Conservation (phyloP, 2,113 vertebrate genomes). For the Butorides virescens region DNA sequence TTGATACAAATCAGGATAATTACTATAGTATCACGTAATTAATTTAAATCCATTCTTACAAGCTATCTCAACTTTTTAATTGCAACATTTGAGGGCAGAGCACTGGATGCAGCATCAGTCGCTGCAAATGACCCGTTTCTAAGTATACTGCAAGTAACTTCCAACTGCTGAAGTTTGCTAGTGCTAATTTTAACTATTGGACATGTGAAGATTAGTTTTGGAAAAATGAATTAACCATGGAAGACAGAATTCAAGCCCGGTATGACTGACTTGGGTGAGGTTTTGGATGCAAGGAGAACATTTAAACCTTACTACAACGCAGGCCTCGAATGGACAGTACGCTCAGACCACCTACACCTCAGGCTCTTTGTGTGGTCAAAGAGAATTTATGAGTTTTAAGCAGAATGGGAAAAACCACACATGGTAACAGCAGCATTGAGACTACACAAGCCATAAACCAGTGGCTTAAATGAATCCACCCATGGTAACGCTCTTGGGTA, state of each 20-base stretch:
- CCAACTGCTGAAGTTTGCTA: background rate
- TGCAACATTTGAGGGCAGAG: background rate
- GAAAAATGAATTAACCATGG: background rate
- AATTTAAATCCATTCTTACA: background rate
- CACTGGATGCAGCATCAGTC: background rate
- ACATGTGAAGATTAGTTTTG: background rate
- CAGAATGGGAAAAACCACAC: background rate
- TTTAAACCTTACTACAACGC: background rate
- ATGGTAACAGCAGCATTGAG: background rate
- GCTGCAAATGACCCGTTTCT: background rate
- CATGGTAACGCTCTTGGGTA: rapidly evolving
- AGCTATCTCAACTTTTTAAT: background rate
- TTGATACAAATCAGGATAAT: background rate
- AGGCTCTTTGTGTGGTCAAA: background rate
- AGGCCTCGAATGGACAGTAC: background rate
- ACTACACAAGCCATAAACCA: background rate
- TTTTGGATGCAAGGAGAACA: background rate
- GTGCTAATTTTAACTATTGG: background rate
- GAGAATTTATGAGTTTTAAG: background rate
- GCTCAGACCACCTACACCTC: background rate
- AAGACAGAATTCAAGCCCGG: conserved; percentile 4
- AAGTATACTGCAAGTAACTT: background rate
- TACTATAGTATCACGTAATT: background rate
- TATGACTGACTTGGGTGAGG: background rate
- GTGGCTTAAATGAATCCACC: background rate